Conservation (phyloP, 2,888 invertebrate species). For the Hedychridium roseum region DNA sequence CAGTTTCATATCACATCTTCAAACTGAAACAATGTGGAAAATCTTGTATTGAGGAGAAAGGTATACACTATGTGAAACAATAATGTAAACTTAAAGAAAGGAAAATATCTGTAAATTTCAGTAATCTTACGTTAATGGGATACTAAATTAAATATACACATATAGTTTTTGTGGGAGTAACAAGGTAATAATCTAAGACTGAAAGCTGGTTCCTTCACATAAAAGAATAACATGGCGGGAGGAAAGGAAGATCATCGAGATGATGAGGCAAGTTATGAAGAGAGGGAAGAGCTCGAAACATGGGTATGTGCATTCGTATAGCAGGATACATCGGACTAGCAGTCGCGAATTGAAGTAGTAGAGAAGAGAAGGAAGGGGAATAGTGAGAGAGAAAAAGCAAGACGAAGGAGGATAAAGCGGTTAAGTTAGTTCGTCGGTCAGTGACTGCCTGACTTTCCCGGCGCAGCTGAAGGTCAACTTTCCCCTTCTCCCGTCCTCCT, state of each 20-base stretch:
- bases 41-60: too few relatives aligned
- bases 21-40: too few relatives aligned
- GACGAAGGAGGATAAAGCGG: constrained; percentile 57
- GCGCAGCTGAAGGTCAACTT: constrained; percentile 62
- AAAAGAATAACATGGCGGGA: background rate
- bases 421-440: constrained; percentile 64
- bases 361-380: constrained; percentile 14
- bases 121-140: too few relatives aligned
- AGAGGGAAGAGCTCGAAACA: background rate
- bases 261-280: constrained; percentile 7
- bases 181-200: too few relatives aligned
- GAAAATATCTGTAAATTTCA: too few relatives aligned
- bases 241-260: constrained; percentile 9
- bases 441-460: constrained; percentile 64
- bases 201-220: too few relatives aligned
- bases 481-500: constrained; percentile 52
- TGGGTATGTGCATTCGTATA: constrained; percentile 21
- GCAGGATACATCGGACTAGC: constrained; percentile 58
- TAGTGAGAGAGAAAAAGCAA: constrained; percentile 46
- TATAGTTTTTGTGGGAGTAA: too few relatives aligned
- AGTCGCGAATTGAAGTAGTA: constrained; percentile 45
- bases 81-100: too few relatives aligned
- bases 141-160: too few relatives aligned
- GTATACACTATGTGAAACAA: too few relatives aligned
- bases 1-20: too few relatives aligned